These are phyloP conservation scores for Aepyceros melampus DNA, from an alignment of 2,113 vertebrate species.

Conservation along the genomic window DNA sequence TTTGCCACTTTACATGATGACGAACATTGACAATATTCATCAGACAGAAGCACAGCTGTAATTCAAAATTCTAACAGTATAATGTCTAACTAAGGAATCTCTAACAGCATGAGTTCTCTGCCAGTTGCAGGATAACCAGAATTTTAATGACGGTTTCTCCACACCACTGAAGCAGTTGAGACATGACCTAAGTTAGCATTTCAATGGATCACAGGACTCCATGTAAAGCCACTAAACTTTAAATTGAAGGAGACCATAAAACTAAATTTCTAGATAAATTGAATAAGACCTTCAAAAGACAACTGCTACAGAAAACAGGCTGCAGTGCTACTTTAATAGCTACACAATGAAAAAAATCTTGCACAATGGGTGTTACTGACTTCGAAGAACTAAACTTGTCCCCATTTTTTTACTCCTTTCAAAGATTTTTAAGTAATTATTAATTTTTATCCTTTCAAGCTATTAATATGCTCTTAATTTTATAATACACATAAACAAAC, in stretches of 20 bases:
- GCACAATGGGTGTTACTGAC: constrained; percentile 58
- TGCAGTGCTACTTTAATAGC: constrained; percentile 46
- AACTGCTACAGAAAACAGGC: constrained; percentile 67
- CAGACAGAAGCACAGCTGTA: neutral
- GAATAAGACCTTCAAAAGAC: constrained; percentile 71
- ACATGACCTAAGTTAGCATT: constrained; percentile 57
- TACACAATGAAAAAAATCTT: constrained; percentile 58
- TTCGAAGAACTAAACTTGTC: constrained; percentile 56
- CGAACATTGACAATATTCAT: neutral
- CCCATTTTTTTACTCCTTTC: neutral
- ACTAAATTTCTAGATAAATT: constrained; percentile 67
- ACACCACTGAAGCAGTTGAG: constrained; percentile 9
- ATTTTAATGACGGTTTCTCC: neutral
- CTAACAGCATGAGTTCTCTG: neutral
- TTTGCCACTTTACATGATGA: neutral
- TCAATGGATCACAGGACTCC: constrained; percentile 49
- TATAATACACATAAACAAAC: neutral
- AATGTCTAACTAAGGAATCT: neutral
- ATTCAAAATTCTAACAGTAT: neutral
- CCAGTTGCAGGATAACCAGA: constrained; percentile 18
- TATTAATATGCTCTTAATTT: constrained; percentile 3
- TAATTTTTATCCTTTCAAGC: neutral
- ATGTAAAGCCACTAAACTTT: constrained; percentile 50
- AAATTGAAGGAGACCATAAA: constrained; percentile 54
- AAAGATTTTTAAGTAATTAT: constrained; percentile 2